These are phyloP conservation scores for Heliconius hermathena DNA, from an alignment of 1,140 invertebrate genomes.

Conservation along the genomic window DNA sequence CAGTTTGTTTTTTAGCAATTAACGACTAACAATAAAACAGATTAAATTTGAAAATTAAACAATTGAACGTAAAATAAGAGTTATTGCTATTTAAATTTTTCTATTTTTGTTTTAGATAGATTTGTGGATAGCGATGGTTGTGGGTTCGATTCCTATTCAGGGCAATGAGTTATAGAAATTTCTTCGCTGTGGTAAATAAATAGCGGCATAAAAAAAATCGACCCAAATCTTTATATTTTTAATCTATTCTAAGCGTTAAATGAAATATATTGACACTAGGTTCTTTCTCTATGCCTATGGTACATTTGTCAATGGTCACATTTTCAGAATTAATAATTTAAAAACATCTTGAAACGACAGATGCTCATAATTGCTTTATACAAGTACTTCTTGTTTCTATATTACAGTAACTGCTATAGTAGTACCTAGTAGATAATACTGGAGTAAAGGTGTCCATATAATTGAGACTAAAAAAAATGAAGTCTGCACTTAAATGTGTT, in stretches of 20 bases:
- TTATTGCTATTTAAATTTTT: background rate
- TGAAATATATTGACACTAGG: no score
- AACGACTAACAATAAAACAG: conserved; percentile 10
- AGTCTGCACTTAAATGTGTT: background rate
- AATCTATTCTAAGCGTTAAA: no score
- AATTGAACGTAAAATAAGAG: conserved; percentile 14
- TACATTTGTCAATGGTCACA: no score
- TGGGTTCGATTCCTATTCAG: no score
- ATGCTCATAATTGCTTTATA: background rate
- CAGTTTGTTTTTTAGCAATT: conserved; percentile 28
- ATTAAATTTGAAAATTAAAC: conserved; percentile 16
- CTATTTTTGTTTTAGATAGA: background rate
- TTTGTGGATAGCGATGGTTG: background rate
- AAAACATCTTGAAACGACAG: background rate
- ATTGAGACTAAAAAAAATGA: background rate
- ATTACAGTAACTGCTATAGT: background rate
- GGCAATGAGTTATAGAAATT: background rate
- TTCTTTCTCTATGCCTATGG: no score
- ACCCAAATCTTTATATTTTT: no score
- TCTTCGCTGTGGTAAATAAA: no score
- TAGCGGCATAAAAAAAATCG: no score
- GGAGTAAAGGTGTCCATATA: background rate
- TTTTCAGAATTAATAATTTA: no score
- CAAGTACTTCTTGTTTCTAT: background rate
- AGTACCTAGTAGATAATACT: background rate